Percentiles rank a stretch among this genome's conserved stretches.
phyloP scores from a whole-genome alignment of 2,113 vertebrate species.

The Sturnira hondurensis region DNA sequence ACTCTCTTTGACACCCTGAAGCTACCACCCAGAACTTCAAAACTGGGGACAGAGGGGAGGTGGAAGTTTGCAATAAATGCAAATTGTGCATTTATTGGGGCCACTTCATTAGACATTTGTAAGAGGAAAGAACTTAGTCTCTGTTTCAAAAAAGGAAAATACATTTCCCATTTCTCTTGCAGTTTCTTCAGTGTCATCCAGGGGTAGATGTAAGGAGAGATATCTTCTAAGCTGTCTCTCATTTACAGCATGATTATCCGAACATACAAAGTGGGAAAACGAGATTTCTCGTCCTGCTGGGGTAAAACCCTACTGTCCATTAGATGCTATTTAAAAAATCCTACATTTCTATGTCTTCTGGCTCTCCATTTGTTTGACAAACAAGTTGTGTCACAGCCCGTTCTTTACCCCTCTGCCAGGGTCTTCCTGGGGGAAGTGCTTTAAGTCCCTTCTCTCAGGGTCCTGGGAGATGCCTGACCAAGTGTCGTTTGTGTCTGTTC shows the following conservation, averaged over 20 bases:
- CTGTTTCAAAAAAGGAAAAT: not conserved
- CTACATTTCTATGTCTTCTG: not conserved
- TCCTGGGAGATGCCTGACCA: not conserved
- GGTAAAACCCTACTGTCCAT: not conserved
- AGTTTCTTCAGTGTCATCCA: not conserved
- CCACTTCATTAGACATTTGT: not conserved
- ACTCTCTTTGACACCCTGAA: not conserved
- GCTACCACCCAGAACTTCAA: not conserved
- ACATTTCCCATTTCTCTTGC: not conserved
- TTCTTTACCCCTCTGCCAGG: fast-evolving
- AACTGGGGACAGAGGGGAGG: not conserved
- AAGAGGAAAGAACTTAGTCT: not conserved
- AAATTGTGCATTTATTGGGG: not conserved
- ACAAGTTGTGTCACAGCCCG: fast-evolving
- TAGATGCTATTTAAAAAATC: not conserved
- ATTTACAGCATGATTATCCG: not conserved
- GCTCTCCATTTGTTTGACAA: fast-evolving
- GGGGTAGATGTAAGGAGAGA: not conserved
- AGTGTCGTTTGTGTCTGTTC: not conserved
- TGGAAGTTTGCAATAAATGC: too few species aligned
- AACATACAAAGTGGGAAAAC: not conserved
- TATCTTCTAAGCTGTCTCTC: not conserved
- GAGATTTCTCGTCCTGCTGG: not conserved
- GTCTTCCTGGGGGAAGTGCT: not conserved
- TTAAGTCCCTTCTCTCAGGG: not conserved